These are phyloP conservation scores for Eristalis pertinax DNA, from an alignment of 2,888 invertebrate species.

Conservation along the genomic window DNA sequence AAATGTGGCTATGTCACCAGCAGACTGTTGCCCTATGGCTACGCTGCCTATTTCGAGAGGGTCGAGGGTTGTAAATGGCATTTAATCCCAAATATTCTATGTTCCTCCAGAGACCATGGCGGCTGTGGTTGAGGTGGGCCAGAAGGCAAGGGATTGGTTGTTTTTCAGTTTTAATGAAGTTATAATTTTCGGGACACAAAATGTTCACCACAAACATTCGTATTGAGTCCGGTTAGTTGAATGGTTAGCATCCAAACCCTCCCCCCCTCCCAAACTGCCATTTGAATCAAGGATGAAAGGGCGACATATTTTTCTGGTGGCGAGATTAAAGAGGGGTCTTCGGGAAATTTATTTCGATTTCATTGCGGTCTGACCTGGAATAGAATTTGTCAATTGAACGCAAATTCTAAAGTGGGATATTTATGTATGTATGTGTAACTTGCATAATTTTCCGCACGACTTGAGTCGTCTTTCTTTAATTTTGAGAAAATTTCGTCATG, in stretches of 20 bases:
- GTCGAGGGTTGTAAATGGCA: constrained; percentile 3
- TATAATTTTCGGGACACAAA: constrained; percentile 29
- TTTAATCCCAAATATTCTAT: not conserved
- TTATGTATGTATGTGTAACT: not conserved
- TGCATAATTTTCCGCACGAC: constrained; percentile 14
- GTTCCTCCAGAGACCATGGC: not conserved
- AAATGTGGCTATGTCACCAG: constrained; percentile 31
- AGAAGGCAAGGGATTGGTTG: not conserved
- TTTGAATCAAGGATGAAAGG: not conserved
- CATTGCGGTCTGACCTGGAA: constrained; percentile 16
- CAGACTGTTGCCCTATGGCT: not conserved
- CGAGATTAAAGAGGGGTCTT: constrained; percentile 15
- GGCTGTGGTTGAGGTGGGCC: not conserved
- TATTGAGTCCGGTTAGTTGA: not conserved
- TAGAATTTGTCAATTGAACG: constrained; percentile 32
- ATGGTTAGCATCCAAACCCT: too few species aligned
- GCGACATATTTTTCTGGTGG: constrained; percentile 30
- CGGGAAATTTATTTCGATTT: constrained; percentile 22
- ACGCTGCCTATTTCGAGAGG: not conserved
- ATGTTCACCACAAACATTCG: constrained; percentile 28
- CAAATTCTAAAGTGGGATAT: constrained; percentile 23
- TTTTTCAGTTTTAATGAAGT: constrained; percentile 36
- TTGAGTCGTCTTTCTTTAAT: constrained; percentile 5
- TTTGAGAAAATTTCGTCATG: constrained; percentile 9
- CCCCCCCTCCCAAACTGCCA: not conserved